Conservation (phyloP, 2,888 invertebrate species). For the Dermolepida albohirtum region DNA sequence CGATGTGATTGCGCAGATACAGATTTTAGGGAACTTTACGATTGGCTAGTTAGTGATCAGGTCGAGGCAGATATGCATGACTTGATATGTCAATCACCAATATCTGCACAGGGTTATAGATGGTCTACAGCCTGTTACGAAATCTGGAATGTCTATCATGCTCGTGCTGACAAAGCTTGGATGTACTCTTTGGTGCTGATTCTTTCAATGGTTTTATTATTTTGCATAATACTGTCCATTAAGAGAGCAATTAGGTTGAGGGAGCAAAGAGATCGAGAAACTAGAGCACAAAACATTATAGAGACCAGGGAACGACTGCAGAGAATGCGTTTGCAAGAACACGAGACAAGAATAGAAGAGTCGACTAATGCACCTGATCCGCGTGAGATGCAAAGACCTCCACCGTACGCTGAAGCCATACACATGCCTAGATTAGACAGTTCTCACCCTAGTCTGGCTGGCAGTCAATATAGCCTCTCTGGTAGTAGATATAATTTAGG, state of each 20-base stretch:
- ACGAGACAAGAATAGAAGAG: conserved; percentile 62
- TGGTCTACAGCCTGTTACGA: conserved; percentile 78
- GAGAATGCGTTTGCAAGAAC: conserved; percentile 66
- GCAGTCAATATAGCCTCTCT: conserved; percentile 58
- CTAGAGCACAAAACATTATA: conserved; percentile 68
- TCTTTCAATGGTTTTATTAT: conserved; percentile 67
- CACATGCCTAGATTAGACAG: conserved; percentile 77
- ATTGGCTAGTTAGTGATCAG: conserved; percentile 71
- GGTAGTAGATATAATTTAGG: conserved; percentile 53
- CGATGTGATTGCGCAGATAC: conserved; percentile 76
- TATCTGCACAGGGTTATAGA: conserved; percentile 71
- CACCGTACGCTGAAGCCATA: conserved; percentile 82
- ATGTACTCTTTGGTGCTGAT: conserved; percentile 71
- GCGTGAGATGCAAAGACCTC: conserved; percentile 76
- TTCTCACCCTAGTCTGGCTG: conserved; percentile 68
- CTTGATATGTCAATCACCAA: conserved; percentile 76
- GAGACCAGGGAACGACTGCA: conserved; percentile 70
- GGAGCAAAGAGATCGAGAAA: conserved; percentile 62
- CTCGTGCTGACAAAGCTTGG: conserved; percentile 65
- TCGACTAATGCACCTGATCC: conserved; percentile 75
- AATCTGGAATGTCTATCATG: conserved; percentile 65
- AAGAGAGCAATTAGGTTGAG: conserved; percentile 70
- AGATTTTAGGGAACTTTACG: conserved; percentile 72
- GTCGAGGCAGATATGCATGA: conserved; percentile 65
- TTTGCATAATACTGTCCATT: conserved; percentile 69